Base-by-base conservation (phyloP, 1,140 invertebrate genomes). In the Capitella teleta region DNA sequence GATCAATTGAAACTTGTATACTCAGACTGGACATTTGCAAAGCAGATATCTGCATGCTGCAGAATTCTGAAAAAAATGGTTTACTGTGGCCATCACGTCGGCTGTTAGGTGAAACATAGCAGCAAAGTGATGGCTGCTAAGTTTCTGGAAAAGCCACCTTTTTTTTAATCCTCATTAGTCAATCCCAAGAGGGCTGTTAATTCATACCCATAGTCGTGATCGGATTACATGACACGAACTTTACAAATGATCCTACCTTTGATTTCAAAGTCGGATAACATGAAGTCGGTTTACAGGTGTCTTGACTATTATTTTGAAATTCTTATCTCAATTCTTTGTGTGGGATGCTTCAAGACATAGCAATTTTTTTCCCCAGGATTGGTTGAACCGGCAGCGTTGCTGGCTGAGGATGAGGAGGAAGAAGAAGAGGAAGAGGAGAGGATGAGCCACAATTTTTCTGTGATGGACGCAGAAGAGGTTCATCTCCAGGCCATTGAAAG, bases 401-500 rank as follows among this genome's bases (percentile, higher is more conserved):
- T 32, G 12, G 45, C 19, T 21, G 19, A 26, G 19, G 36, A 32
- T 18, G 49, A 42, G 14, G 43, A n/a, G n/a, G n/a, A n/a, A n/a
- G n/a, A n/a, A n/a, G n/a, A n/a, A n/a, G n/a, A n/a, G n/a, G n/a
- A n/a, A n/a, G n/a, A n/a, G n/a, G n/a, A n/a, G n/a, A n/a, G 37
- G 16, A 37, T 32, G 5, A 51, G 49, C 26, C 28, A 57, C 16
- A 54, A 60, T 30, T 52, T 53, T 42, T 61, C 59, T 16, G 34
- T 54, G 3, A 59, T 62, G 41, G 64, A 64, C 34, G 47, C 51
- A 10, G 67, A 67, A 41, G 65, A 66, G 42, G 55, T 64, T 24
- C 63, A 65, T 43, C 54, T 72, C 44, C 71, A 71, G 50, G 67
- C 69, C 18, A 64, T 70, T 46, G 72, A 74, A 51, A 74, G 70